Base-by-base conservation (phyloP, 2,113 vertebrate species). In the Platichthys flesus region DNA sequence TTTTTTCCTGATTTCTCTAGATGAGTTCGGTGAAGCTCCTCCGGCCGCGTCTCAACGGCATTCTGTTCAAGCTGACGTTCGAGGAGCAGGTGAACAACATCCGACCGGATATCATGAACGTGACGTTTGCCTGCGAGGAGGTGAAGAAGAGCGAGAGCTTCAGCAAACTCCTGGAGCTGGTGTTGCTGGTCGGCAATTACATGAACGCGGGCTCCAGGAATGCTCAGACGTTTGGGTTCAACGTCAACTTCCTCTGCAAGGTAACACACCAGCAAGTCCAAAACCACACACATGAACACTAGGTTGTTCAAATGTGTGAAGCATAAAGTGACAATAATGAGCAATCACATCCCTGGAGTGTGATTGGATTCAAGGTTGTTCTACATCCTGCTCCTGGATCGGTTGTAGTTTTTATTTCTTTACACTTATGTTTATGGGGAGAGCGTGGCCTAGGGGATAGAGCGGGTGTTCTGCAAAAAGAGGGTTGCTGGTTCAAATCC, bases 141-240 rank as follows among this genome's bases (percentile, higher is more conserved):
- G 91, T 99, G 81, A 98, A 97, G 93, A 98, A 96, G 90, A 98
- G 98, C 0, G 97, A 99, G n/a, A 92, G 90, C 84, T 97, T 99
- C 74, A 93, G 89, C 83, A 95, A 74, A 71, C 91, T 99, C 14
- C 89, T 99, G 74, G 97, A 98, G 79, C 35, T 99, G 73, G 93
- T 99, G 57, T 90, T 99, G 21, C 92, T 99, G 74, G 93, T 99
- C 28, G 98, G 98, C 21, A 99, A 99, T 91, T 99, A 97, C 93
- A 99, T 99, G 98, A 99, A 99, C 57, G 95, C 98, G 0, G 98
- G 98, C 73, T 98, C 98, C 20, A 95, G 98, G 86, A 99, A 99
- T 0, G 98, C 98, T 13, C 97, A 99, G 14, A 98, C 97, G 0
- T 95, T 99, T 2, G 98, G 97, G 20, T 99, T 98, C 94, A 98